Evolutionary conservation across 2,113 vertebrate species (phyloP).

Genomic region (Monarcha castaneiventris): DNA sequence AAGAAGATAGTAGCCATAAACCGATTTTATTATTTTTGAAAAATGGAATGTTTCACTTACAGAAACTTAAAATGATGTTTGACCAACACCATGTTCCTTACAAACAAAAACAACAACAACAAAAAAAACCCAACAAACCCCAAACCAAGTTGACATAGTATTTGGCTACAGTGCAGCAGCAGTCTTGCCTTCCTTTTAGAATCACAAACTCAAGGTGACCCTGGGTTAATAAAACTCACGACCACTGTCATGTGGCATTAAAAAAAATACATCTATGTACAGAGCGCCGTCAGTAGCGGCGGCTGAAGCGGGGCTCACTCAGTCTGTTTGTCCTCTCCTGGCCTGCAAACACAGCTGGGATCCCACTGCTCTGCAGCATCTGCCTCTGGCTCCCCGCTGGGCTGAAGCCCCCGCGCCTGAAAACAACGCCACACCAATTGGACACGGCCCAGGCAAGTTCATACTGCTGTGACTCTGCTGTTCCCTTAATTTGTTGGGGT

Average conservation of each 20-base stretch:
- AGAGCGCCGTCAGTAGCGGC: constrained; percentile 61
- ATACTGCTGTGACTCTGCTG: fast-evolving
- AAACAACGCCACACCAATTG: neutral
- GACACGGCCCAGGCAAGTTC: neutral
- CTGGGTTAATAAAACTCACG: constrained; percentile 28
- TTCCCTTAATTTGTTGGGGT: fast-evolving
- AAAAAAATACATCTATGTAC: neutral
- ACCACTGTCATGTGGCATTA: neutral
- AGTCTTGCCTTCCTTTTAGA: neutral
- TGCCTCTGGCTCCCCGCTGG: constrained; percentile 80
- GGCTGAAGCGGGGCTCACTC: constrained; percentile 55
- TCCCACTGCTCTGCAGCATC: constrained; percentile 67
- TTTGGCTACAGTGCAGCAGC: constrained; percentile 29
- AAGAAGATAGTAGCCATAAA: constrained; percentile 25
- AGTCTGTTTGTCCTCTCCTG: constrained; percentile 57
- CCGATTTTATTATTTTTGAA: constrained; percentile 67
- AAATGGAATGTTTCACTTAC: constrained; percentile 72
- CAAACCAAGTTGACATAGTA: neutral
- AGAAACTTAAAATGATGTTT: constrained; percentile 56
- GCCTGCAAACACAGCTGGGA: constrained; percentile 78
- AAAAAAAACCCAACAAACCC: neutral
- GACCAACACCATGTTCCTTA: constrained; percentile 14
- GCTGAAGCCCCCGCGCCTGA: constrained; percentile 81
- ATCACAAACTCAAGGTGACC: constrained; percentile 19
- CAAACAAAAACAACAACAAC: neutral